Evolutionary conservation across 53 echinoderm and acorn worm species (phyloP).

Genomic region (Hippasteria phrygiana): DNA sequence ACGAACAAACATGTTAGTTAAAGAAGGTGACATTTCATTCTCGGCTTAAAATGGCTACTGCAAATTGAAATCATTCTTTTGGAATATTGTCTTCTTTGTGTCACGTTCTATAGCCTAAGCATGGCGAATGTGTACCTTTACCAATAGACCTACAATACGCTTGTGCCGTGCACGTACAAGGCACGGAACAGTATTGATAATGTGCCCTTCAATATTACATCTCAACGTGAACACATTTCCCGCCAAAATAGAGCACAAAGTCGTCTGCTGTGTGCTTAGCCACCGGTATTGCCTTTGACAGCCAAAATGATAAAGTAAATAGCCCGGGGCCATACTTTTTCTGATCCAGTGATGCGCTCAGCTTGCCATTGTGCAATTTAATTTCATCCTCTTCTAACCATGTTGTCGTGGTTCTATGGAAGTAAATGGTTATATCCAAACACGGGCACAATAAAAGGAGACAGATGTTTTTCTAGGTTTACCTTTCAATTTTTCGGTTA

Average conservation of each 20-base stretch:
- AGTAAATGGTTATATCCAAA: background rate
- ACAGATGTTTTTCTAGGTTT: slow-evolving; percentile 28
- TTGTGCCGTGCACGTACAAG: background rate
- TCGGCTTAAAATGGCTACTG: no score
- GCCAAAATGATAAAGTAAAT: slow-evolving; percentile 41
- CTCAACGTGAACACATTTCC: background rate
- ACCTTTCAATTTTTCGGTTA: slow-evolving; percentile 35
- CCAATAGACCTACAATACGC: background rate
- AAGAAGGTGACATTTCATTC: no score
- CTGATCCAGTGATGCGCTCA: slow-evolving; percentile 40
- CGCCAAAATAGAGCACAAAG: background rate
- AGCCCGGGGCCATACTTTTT: slow-evolving; percentile 9
- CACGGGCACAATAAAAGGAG: background rate
- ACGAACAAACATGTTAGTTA: no score
- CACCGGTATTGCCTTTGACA: slow-evolving; percentile 31
- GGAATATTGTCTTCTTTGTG: background rate
- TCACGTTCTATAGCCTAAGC: background rate
- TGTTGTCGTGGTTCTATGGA: background rate
- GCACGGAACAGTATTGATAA: background rate
- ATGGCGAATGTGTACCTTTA: background rate
- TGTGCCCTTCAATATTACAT: background rate
- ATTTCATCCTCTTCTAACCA: slow-evolving; percentile 38
- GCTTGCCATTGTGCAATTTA: slow-evolving; percentile 48
- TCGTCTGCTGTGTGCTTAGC: background rate
- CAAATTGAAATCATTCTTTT: no score